A percentile compares a stretch with the other conserved stretches of the same genome.
Conservation (phyloP, 2,797 vertebrate genomes). For the Molossus alvarezi region DNA sequence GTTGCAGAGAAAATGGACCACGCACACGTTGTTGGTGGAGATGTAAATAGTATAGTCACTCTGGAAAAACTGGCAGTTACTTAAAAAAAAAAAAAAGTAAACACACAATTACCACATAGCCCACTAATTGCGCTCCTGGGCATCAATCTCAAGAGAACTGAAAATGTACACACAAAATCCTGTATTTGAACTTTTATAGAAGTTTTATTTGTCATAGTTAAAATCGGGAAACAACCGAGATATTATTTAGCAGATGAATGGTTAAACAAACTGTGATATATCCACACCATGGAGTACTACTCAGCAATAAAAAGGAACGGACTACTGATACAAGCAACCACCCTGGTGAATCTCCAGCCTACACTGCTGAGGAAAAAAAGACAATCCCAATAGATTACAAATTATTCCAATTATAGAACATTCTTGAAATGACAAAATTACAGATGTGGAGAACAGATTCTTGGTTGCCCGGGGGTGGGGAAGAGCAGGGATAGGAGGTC, state of each 20-base stretch:
- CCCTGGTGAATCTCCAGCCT: background rate
- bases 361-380: background rate
- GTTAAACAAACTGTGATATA: background rate
- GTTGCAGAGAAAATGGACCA: background rate
- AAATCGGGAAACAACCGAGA: background rate
- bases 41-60: background rate
- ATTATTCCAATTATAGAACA: background rate
- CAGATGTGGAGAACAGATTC: background rate
- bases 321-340: background rate
- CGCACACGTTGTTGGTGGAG: background rate
- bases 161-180: background rate
- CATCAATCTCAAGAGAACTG: background rate
- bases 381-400: background rate
- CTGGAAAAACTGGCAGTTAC: background rate
- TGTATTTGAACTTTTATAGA: background rate
- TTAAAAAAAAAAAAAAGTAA: background rate
- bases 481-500: background rate
- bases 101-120: background rate
- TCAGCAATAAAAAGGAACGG: background rate
- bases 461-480: background rate
- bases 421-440: slow-evolving; percentile 9
- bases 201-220: background rate
- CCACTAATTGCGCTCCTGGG: background rate
- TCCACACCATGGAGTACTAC: background rate
- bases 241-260: background rate